Evolutionary conservation across 2,113 vertebrate species (phyloP).

Genomic region (Vidua chalybeata): DNA sequence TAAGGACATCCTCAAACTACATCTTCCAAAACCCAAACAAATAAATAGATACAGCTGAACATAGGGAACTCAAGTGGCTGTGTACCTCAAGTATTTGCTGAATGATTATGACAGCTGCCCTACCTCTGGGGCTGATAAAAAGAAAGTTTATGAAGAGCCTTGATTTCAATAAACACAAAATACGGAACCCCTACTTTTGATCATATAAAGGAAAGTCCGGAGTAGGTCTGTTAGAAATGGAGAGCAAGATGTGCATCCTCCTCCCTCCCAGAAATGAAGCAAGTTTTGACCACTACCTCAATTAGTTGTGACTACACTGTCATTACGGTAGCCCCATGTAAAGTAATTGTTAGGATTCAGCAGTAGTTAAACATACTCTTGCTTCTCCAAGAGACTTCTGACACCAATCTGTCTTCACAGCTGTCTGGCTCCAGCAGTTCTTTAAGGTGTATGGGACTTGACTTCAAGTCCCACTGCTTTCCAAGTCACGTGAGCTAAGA

Average conservation of each 20-base stretch:
- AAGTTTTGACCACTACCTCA: neutral
- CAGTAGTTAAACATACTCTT: neutral
- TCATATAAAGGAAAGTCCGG: neutral
- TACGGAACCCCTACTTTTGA: neutral
- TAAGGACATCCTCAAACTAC: neutral
- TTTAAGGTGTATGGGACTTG: neutral
- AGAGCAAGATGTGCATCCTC: neutral
- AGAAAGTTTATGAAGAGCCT: neutral
- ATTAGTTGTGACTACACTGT: neutral
- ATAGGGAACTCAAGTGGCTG: accelerated
- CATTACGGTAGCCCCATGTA: neutral
- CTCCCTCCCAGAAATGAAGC: neutral
- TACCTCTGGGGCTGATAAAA: neutral
- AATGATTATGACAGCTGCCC: neutral
- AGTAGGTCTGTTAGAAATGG: neutral
- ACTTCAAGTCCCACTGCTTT: neutral
- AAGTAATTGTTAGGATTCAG: neutral
- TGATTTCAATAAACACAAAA: neutral
- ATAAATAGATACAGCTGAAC: neutral
- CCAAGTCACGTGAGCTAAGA: neutral
- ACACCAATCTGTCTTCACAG: neutral
- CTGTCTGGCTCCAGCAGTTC: accelerated
- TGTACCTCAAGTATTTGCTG: neutral
- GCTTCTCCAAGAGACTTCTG: neutral
- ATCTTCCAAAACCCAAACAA: neutral